Evolutionary conservation across 1,140 invertebrate species (phyloP).

Genomic region (Nautilus pompilius): DNA sequence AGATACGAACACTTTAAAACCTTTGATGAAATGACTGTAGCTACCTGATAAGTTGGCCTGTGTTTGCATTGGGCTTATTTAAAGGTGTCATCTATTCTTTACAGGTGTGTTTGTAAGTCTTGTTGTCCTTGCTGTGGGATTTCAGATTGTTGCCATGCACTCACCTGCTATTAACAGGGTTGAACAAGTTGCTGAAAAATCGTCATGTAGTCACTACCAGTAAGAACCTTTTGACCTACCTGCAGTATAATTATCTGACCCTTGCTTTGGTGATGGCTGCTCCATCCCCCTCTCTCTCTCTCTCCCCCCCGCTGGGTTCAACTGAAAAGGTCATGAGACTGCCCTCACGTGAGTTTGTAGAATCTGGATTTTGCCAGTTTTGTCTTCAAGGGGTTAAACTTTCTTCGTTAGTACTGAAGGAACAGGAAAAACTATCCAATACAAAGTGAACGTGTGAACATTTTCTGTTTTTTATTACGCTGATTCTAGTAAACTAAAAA

Average conservation of each 20-base stretch:
- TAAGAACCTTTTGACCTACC: neutral
- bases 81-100: slow-evolving; percentile 7
- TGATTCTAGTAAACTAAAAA: too few species aligned
- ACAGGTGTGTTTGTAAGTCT: slow-evolving; percentile 57
- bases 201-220: neutral
- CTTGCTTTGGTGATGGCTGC: neutral
- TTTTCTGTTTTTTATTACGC: too few species aligned
- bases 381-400: too few species aligned
- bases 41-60: neutral
- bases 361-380: too few species aligned
- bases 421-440: too few species aligned
- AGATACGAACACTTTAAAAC: too few species aligned
- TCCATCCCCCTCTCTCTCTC: too few species aligned
- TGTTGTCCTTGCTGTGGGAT: slow-evolving; percentile 56
- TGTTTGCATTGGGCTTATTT: neutral
- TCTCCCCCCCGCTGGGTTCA: too few species aligned
- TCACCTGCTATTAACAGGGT: slow-evolving; percentile 50
- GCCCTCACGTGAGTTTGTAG: too few species aligned
- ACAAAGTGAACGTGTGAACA: too few species aligned
- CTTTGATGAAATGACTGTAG: neutral
- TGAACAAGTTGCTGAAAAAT: slow-evolving; percentile 5
- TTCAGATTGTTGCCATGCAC: slow-evolving; percentile 55
- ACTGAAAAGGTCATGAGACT: too few species aligned
- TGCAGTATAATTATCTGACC: neutral
- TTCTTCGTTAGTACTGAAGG: too few species aligned